Evolutionary conservation across 2,888 invertebrate species (phyloP).

Genomic region (Tetheella fluctuosa): DNA sequence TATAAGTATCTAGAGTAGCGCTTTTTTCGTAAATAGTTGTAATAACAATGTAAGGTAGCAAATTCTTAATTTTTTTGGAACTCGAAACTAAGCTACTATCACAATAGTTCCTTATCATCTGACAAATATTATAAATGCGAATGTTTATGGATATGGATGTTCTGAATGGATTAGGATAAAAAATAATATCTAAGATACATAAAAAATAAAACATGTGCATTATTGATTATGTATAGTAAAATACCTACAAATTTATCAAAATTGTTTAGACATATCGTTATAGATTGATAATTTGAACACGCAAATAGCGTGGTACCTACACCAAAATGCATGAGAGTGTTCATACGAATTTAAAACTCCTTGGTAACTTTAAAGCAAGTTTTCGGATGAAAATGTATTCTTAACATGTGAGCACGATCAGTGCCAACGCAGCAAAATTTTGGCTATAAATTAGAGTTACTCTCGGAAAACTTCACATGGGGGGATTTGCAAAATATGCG

Average conservation of each 20-base stretch:
- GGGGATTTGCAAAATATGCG: slow-evolving; percentile 58
- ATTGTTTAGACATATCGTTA: too few relatives aligned
- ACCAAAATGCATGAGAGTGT: neutral
- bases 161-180: too few relatives aligned
- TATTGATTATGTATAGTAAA: too few relatives aligned
- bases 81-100: neutral
- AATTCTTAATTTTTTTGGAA: neutral
- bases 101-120: neutral
- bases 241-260: too few relatives aligned
- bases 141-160: too few relatives aligned
- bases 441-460: slow-evolving; percentile 46
- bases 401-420: slow-evolving; percentile 35
- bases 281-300: neutral
- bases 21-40: slow-evolving; percentile 33
- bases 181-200: too few relatives aligned
- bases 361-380: slow-evolving; percentile 12
- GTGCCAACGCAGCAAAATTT: slow-evolving; percentile 37
- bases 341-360: neutral
- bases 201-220: too few relatives aligned
- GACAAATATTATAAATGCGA: too few relatives aligned
- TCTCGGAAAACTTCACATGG: slow-evolving; percentile 47
- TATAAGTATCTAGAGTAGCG: slow-evolving; percentile 44
- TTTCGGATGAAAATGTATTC: slow-evolving; percentile 33
- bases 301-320: neutral
- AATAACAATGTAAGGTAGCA: slow-evolving; percentile 2